phyloP scores from a whole-genome alignment of 2,888 invertebrate genomes.

The Lasioglossum pauxillum region DNA sequence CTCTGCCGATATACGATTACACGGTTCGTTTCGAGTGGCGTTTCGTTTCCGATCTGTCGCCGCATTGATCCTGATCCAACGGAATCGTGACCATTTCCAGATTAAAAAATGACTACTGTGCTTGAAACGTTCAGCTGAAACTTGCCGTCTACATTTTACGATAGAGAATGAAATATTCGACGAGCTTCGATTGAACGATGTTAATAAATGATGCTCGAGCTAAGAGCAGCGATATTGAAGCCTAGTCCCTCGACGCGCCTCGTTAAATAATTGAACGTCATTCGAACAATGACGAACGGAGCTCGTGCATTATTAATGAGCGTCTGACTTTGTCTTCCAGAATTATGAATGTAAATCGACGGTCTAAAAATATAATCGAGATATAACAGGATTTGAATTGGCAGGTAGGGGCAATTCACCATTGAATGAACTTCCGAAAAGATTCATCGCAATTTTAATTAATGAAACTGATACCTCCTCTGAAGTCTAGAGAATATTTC shows the following conservation, averaged over 20 bases:
- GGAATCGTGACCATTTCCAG: background rate
- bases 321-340: background rate
- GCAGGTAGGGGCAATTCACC: rapidly evolving
- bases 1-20: slow-evolving; percentile 3
- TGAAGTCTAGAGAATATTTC: background rate
- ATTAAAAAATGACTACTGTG: background rate
- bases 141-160: background rate
- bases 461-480: background rate
- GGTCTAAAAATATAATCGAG: background rate
- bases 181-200: background rate
- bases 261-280: background rate
- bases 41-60: background rate
- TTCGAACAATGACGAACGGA: background rate
- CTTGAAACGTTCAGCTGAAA: background rate
- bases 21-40: background rate
- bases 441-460: background rate
- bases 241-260: background rate
- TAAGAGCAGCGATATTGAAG: background rate
- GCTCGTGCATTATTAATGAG: too few species aligned
- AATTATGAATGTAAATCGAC: background rate
- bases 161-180: background rate
- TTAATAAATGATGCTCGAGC: background rate
- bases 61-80: background rate
- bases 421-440: background rate
- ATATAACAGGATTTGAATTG: background rate